Evolutionary conservation across 1,140 invertebrate genomes (phyloP).

Genomic region (Nebria ingens): DNA sequence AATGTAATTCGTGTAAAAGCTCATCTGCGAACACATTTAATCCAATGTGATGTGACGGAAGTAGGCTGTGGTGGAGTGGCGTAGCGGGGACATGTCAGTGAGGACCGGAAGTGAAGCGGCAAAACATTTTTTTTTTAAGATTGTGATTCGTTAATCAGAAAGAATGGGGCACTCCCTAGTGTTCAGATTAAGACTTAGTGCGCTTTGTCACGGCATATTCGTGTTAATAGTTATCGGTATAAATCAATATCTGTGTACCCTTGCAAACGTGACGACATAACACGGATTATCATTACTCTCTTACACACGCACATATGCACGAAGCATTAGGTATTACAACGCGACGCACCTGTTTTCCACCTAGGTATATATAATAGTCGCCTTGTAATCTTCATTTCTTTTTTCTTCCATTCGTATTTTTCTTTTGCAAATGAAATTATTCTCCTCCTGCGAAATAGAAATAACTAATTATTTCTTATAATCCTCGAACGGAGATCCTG

Average conservation of each 20-base stretch:
- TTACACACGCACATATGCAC: no score
- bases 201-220: slow-evolving; percentile 26
- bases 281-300: background rate
- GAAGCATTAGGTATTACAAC: background rate
- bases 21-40: slow-evolving; percentile 16
- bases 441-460: no score
- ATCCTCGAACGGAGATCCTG: no score
- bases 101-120: slow-evolving; percentile 24
- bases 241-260: slow-evolving; percentile 1
- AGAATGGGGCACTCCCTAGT: slow-evolving; percentile 29
- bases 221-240: slow-evolving; percentile 3
- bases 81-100: slow-evolving; percentile 24
- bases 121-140: slow-evolving; percentile 30
- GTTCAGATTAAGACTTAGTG: slow-evolving; percentile 29
- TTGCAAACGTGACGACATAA: background rate
- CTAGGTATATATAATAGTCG: no score
- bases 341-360: background rate
- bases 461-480: no score
- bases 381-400: no score
- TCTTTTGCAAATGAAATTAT: no score
- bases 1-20: slow-evolving; percentile 28
- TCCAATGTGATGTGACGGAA: slow-evolving; percentile 24
- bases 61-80: slow-evolving; percentile 18
- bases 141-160: slow-evolving; percentile 31
- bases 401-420: no score